A percentile compares a stretch with the other conserved stretches of the same genome.
These are phyloP conservation scores for Drosophila truncata DNA, from an alignment of 1,140 invertebrate species.

Conservation along the genomic window DNA sequence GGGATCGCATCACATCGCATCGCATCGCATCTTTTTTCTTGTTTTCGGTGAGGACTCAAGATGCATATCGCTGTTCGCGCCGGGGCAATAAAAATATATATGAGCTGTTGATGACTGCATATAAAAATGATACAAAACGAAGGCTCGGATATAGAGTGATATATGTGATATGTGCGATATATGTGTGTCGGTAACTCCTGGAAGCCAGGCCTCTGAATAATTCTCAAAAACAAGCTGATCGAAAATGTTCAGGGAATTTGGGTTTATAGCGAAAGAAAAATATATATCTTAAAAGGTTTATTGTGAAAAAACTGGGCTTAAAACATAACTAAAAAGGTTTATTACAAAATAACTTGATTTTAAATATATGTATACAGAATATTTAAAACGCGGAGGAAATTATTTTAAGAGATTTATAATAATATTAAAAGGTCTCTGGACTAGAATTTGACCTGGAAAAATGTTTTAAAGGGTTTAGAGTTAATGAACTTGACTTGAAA, in stretches of 20 bases:
- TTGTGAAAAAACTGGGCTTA: not conserved
- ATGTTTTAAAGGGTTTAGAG: not conserved
- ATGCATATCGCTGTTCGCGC: constrained; percentile 72
- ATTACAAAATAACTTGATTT: too few species aligned
- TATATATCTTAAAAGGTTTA: not conserved
- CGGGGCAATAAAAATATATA: constrained; percentile 82
- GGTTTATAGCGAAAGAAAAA: not conserved
- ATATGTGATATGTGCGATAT: constrained; percentile 17
- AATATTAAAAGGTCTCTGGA: not conserved
- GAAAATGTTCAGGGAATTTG: not conserved
- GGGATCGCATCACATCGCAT: constrained; percentile 28
- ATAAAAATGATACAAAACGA: constrained; percentile 75
- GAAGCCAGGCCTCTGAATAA: constrained; percentile 1
- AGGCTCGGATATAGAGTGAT: constrained; percentile 26
- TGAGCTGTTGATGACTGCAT: constrained; percentile 82
- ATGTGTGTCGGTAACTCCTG: constrained; percentile 22
- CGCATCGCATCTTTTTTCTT: constrained; percentile 43
- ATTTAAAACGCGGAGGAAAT: too few species aligned
- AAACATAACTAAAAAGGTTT: not conserved
- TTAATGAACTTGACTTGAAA: too few species aligned
- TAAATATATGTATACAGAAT: too few species aligned
- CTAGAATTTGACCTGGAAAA: not conserved
- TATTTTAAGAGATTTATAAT: too few species aligned
- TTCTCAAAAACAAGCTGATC: constrained; percentile 3
- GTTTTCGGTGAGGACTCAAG: constrained; percentile 65